Base-by-base conservation (phyloP, 2,888 invertebrate genomes). In the Leucophenga montana region DNA sequence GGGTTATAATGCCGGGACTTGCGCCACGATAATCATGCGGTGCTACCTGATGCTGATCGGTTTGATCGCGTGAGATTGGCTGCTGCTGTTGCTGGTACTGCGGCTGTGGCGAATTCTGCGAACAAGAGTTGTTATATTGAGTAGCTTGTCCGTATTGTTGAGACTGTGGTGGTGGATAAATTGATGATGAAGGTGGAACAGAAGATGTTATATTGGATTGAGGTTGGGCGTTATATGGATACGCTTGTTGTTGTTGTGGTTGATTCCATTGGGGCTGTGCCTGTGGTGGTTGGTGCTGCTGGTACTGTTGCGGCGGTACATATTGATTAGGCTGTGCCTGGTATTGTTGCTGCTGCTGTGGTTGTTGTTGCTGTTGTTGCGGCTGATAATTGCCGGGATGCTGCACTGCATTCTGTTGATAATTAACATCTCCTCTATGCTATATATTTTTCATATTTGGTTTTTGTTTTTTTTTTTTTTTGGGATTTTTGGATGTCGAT, bases 1-100 rank as follows among this genome's bases (percentile, higher is more conserved):
- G 91, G 20, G 88, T 88, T 67, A 89, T 89, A 66, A 88, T 84
- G 69, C 89, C 89, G 68, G 79, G 93, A 92, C 88, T 95, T 73
- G 83, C 83, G 68, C 87, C 85, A 73, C 87, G 86, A 70, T 85
- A 86, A 66, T 84, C 83, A 75, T 78, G 80, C 20, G 76, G 71
- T 67, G 76, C 73, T 39, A 8, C 73, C 50, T 50, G 73, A 67
- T 78, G 77, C 73, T 78, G 80, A 77, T 85, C 85, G 66, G 79
- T 77, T 73, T 86, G 85, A 79, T 85, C 85, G 74, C 78, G 86
- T 66, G 84, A 85, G 75, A 82, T 81, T 61, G 78, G 77, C 69
- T 75, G 78, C 27, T 75, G 78, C n/a, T n/a, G n/a, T n/a, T n/a
- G n/a, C n/a, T n/a, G n/a, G n/a, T n/a, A n/a, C n/a, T n/a, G n/a